Percentiles rank a stretch among this genome's conserved stretches.
phyloP scores from a whole-genome alignment of 2,797 vertebrate species.

The Lepus oiostolus region DNA sequence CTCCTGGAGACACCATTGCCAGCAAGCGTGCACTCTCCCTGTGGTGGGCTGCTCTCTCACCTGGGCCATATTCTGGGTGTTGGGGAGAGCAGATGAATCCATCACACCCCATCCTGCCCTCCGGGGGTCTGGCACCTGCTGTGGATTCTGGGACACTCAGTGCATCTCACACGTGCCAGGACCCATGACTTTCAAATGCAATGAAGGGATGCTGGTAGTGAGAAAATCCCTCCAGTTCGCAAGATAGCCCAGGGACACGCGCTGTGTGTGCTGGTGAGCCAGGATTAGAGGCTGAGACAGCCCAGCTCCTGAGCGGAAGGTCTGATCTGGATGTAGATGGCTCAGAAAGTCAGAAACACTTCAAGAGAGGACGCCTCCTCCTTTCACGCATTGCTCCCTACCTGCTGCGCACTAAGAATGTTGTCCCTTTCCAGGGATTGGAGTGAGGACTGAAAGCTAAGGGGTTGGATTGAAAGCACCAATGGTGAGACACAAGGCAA shows the following conservation, averaged over 20 bases:
- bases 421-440: background rate
- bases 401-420: background rate
- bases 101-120: rapidly evolving
- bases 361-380: background rate
- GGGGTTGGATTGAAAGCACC: background rate
- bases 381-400: background rate
- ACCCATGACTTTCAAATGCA: background rate
- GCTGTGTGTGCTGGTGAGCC: background rate
- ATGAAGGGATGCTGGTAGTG: background rate
- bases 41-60: background rate
- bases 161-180: background rate
- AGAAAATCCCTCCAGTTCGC: background rate
- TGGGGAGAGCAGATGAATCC: background rate
- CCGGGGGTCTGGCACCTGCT: background rate
- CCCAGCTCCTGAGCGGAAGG: no score
- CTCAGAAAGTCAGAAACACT: background rate
- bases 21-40: rapidly evolving
- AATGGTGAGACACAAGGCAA: background rate
- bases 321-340: background rate
- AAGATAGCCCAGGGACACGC: background rate
- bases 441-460: background rate
- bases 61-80: no score
- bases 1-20: background rate
- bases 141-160: background rate
- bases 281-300: background rate